Conservation (phyloP, 2,113 vertebrate species). For the Rafetus swinhoei region DNA sequence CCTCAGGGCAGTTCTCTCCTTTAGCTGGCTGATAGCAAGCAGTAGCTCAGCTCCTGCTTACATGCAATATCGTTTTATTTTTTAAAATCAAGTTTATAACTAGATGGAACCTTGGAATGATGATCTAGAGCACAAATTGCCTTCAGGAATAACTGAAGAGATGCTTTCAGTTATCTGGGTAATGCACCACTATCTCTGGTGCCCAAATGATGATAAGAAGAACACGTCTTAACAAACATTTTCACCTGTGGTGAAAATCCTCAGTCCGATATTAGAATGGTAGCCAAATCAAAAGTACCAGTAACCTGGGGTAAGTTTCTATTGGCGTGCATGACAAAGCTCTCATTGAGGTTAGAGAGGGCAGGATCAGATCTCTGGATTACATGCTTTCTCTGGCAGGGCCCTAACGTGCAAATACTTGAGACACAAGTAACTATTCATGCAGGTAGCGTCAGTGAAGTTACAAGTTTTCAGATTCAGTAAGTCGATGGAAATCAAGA, state of each 20-base stretch:
- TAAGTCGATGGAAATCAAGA: fast-evolving
- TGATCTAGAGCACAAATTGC: not conserved
- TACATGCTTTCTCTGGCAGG: not conserved
- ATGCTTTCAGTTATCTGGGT: not conserved
- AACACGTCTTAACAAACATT: not conserved
- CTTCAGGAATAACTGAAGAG: not conserved
- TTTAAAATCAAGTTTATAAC: not conserved
- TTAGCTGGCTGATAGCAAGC: no score
- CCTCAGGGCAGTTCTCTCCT: no score
- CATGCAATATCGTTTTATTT: not conserved
- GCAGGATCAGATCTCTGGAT: not conserved
- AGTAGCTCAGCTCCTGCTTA: no score
- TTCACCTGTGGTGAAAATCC: not conserved
- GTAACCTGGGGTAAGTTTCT: not conserved
- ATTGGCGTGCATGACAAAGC: not conserved
- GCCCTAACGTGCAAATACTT: fast-evolving
- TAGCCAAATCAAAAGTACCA: not conserved
- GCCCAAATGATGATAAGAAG: not conserved
- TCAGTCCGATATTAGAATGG: not conserved
- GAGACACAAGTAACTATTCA: fast-evolving
- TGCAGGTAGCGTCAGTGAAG: not conserved
- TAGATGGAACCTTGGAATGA: not conserved
- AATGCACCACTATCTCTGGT: not conserved
- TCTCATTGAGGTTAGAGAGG: not conserved
- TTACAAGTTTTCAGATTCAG: not conserved